Conservation (phyloP, 2,797 vertebrate species). For the Menidia menidia region DNA sequence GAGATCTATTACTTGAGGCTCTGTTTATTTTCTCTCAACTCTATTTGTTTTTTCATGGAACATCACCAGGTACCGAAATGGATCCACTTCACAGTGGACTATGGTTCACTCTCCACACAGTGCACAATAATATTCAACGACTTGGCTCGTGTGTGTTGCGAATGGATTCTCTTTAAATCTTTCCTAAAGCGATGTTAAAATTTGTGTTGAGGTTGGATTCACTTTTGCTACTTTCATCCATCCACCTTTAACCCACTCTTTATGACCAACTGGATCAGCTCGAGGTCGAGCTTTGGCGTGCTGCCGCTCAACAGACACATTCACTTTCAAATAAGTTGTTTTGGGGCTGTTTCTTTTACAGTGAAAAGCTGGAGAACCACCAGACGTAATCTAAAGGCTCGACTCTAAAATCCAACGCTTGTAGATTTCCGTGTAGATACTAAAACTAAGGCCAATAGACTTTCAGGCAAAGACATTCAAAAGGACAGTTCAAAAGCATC, state of each 20-base stretch:
- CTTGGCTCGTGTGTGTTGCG: slow-evolving; percentile 4
- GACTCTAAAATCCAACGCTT: too few species aligned
- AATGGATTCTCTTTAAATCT: too few species aligned
- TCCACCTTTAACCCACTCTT: not conserved
- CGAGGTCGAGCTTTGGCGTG: not conserved
- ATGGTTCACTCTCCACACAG: slow-evolving; percentile 18
- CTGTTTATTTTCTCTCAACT: slow-evolving; percentile 61
- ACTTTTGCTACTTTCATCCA: not conserved
- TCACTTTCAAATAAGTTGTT: too few species aligned
- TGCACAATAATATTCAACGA: slow-evolving; percentile 33
- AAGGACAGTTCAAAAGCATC: too few species aligned
- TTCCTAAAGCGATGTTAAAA: too few species aligned
- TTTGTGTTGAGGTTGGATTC: too few species aligned
- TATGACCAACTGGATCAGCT: not conserved
- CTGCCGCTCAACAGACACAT: not conserved
- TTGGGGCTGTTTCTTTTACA: too few species aligned
- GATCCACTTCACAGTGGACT: slow-evolving; percentile 37
- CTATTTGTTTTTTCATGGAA: slow-evolving; percentile 65
- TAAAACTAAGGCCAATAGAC: too few species aligned
- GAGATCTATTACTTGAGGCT: slow-evolving; percentile 36
- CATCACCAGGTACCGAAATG: slow-evolving; percentile 51
- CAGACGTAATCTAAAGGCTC: too few species aligned
- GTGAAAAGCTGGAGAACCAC: too few species aligned
- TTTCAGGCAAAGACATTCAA: too few species aligned
- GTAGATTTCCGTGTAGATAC: too few species aligned